Base-by-base conservation (phyloP, 2,113 vertebrate genomes). In the Chloroceryle aenea region DNA sequence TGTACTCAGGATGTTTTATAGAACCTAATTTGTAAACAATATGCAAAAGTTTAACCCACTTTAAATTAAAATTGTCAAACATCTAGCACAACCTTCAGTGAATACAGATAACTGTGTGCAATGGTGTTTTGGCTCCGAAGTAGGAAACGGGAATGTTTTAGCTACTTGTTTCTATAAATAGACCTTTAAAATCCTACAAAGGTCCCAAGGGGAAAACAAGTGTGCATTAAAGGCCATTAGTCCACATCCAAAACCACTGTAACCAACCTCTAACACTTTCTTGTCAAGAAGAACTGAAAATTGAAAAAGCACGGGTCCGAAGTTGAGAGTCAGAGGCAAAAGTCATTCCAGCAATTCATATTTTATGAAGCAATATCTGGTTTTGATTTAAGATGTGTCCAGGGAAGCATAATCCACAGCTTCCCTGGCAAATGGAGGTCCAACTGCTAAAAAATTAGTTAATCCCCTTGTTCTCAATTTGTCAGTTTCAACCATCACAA, bases 21-120 rank as follows among this genome's bases (percentile, higher is more conserved):
- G 36, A 95, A 76, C 48, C n/a, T 62, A 58, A 91, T 83, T 93
- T 89, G 94, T 93, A 96, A 97, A 96, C 87, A 96, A 94, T 63
- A 73, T 66, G 45, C 58, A 63, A 77, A 91, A 85, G 58, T 90
- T 91, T 87, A 93, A 58, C 81, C 47, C 36, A 82, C 67, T 85
- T 95, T 66, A 69, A 90, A 80, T 88, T 92, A 78, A 58, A 69
- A 62, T 79, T 69, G n/a, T 89, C 75, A 85, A 77, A 93, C 76
- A 68, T 26, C 17, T 87, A 59, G 27, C 29, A 42, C 26, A 88
- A 56, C 36, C 66, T 58, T 73, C 50, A 47, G 47, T 77, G 55
- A 88, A 83, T 61, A 50, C 15, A 85, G 66, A 62, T 45, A 71
- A 58, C 38, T 32, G 10, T 10, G 14, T 53, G 43, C 34, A 69